phyloP scores from a whole-genome alignment of 2,797 vertebrate species.

The Sebastolobus altivelis region DNA sequence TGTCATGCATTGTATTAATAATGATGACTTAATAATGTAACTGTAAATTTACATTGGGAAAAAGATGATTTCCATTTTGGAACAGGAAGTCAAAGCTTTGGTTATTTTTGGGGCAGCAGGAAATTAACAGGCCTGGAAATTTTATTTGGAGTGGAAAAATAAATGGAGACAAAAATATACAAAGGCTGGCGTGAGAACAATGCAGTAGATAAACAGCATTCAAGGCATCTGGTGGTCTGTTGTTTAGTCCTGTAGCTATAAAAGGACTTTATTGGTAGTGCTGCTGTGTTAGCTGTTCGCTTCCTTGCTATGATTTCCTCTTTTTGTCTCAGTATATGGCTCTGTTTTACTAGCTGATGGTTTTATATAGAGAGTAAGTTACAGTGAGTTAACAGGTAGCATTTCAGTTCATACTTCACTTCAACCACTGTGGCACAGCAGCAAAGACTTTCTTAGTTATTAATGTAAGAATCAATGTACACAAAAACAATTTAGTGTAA shows the following conservation, averaged over 20 bases:
- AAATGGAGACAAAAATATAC: conserved; percentile 32
- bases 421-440: not conserved
- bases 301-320: not conserved
- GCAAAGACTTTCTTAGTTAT: not conserved
- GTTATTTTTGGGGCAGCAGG: not conserved
- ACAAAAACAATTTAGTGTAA: not conserved
- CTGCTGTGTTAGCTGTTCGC: conserved; percentile 2
- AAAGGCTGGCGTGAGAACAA: conserved; percentile 31
- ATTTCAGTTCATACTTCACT: not conserved
- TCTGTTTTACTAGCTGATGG: not conserved
- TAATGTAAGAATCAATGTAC: not conserved
- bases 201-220: conserved; percentile 34
- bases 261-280: conserved; percentile 36
- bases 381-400: not conserved
- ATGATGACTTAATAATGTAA: not conserved
- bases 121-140: not conserved
- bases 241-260: conserved; percentile 31
- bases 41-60: not conserved
- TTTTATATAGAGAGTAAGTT: not conserved
- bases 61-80: not conserved
- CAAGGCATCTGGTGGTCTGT: conserved; percentile 22
- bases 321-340: not conserved
- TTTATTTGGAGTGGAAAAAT: conserved; percentile 42
- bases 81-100: not conserved
- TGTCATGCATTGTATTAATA: not conserved